Conservation (phyloP, 1,140 invertebrate genomes). For the Sitophilus oryzae region DNA sequence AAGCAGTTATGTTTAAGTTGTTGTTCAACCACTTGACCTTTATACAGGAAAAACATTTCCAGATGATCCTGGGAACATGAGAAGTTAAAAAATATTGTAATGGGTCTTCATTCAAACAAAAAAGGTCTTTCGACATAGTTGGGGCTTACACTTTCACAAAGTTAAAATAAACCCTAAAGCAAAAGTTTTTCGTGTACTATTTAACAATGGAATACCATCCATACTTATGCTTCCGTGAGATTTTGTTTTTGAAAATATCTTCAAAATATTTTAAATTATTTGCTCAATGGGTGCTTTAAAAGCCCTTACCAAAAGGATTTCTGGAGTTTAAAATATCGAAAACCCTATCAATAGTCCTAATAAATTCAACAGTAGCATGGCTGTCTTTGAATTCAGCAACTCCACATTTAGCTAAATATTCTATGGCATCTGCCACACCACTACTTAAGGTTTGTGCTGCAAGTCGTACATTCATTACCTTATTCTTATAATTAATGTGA, state of each 20-base stretch:
- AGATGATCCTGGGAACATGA: conserved; percentile 36
- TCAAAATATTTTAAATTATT: no score
- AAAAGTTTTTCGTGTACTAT: conserved; percentile 17
- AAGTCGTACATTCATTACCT: conserved; percentile 36
- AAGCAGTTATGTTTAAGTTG: conserved; percentile 21
- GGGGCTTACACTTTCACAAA: conserved; percentile 18
- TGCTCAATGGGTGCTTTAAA: conserved; percentile 29
- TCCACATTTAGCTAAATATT: conserved; percentile 28
- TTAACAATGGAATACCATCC: background rate
- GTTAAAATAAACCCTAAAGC: conserved; percentile 13
- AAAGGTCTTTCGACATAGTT: conserved; percentile 21
- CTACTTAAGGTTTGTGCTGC: conserved; percentile 32
- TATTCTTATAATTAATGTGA: conserved; percentile 28
- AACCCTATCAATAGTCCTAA: no score
- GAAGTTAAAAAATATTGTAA: conserved; percentile 34
- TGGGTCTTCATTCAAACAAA: conserved; percentile 9
- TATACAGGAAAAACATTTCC: conserved; percentile 36
- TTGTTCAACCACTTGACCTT: conserved; percentile 27
- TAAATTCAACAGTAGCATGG: conserved; percentile 31
- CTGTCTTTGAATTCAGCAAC: conserved; percentile 23
- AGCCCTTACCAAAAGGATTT: conserved; percentile 30
- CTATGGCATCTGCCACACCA: conserved; percentile 35
- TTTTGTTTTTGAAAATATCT: conserved; percentile 14
- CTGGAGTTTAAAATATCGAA: conserved; percentile 37
- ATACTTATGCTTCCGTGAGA: conserved; percentile 9